phyloP scores from a whole-genome alignment of 2,888 invertebrate genomes.

The Netelia fuscicornis region DNA sequence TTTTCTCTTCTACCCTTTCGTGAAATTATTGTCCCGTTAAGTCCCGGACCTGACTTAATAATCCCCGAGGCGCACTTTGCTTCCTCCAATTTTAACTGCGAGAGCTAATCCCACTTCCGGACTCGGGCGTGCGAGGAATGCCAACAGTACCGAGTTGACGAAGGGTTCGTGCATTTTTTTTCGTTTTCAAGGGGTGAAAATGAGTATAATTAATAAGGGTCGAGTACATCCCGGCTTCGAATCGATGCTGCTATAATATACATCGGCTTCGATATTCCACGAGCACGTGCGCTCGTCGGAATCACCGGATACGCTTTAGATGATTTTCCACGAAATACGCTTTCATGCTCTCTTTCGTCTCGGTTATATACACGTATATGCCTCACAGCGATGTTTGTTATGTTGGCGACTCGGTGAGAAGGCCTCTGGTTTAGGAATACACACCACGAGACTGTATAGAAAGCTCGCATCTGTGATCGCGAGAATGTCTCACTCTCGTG shows the following conservation, averaged over 20 bases:
- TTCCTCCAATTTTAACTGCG: conserved; percentile 13
- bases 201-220: neutral
- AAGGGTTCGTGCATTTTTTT: conserved; percentile 18
- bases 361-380: conserved; percentile 13
- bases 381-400: conserved; percentile 60
- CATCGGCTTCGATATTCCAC: neutral
- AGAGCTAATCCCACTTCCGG: conserved; percentile 54
- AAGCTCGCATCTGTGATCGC: conserved; percentile 8
- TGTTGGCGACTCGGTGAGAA: conserved; percentile 50
- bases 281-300: conserved; percentile 56
- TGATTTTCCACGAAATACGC: conserved; percentile 61
- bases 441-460: conserved; percentile 34
- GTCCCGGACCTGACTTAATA: conserved; percentile 42
- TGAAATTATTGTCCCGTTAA: conserved; percentile 12
- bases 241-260: neutral
- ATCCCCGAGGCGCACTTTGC: neutral
- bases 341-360: conserved; percentile 48
- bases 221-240: neutral
- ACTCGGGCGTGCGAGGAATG: conserved; percentile 31
- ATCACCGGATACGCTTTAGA: conserved; percentile 62
- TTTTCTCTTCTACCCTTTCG: conserved; percentile 3
- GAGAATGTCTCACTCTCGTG: neutral
- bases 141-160: neutral
- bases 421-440: conserved; percentile 38
- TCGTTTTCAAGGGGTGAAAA: neutral